These are phyloP conservation scores for Zaprionus africanus DNA, from an alignment of 1,140 invertebrate species.

Conservation along the genomic window DNA sequence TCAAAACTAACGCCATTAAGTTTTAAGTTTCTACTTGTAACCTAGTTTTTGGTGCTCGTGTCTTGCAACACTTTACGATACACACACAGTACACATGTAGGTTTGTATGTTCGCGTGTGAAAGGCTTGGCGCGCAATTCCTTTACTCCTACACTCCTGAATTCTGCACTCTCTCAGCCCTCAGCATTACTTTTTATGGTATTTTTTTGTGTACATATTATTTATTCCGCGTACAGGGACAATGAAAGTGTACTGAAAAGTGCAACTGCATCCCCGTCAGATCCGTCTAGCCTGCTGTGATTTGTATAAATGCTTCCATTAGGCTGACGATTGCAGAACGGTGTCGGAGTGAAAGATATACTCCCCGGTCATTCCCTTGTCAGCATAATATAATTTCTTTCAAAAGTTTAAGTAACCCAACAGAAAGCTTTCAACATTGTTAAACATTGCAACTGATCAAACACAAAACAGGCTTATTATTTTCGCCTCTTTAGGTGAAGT, in stretches of 20 bases:
- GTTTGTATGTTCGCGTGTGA: slow-evolving; percentile 23
- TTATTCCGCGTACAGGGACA: slow-evolving; percentile 40
- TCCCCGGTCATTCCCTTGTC: too few relatives aligned
- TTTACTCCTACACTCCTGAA: slow-evolving; percentile 52
- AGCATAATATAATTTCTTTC: too few relatives aligned
- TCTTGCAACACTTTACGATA: slow-evolving; percentile 29
- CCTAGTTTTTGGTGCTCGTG: slow-evolving; percentile 57
- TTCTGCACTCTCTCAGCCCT: slow-evolving; percentile 37
- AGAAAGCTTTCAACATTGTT: too few relatives aligned
- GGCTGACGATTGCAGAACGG: slow-evolving; percentile 52
- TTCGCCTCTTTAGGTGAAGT: slow-evolving; percentile 9
- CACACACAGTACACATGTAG: slow-evolving; percentile 6
- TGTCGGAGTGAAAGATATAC: too few relatives aligned
- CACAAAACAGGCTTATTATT: background rate
- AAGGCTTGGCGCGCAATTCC: slow-evolving; percentile 62
- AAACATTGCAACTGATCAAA: too few relatives aligned
- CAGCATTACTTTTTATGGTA: slow-evolving; percentile 62
- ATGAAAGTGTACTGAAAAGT: slow-evolving; percentile 59
- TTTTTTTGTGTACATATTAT: slow-evolving; percentile 65
- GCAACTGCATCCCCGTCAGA: slow-evolving; percentile 56
- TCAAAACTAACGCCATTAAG: slow-evolving; percentile 41
- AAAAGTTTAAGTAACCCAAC: too few relatives aligned
- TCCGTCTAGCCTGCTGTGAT: slow-evolving; percentile 60
- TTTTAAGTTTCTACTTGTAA: slow-evolving; percentile 73
- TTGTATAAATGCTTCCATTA: slow-evolving; percentile 76